Percentiles rank a stretch among this genome's conserved stretches.
phyloP scores from a whole-genome alignment of 1,140 invertebrate species.

The Conus ventricosus region DNA sequence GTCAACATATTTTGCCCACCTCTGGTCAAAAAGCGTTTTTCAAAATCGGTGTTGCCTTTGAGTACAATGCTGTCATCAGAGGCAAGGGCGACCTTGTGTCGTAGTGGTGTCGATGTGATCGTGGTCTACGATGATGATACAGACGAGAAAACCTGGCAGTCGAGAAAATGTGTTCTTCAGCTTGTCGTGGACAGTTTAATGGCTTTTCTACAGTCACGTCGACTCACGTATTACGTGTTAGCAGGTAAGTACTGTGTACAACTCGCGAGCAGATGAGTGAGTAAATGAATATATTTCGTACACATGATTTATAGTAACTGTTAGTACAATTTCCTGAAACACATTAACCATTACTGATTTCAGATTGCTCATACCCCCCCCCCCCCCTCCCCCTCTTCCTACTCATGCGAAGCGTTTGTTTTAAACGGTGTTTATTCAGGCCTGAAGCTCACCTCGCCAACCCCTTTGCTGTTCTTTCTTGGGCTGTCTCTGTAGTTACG shows the following conservation, averaged over 20 bases:
- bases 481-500: neutral
- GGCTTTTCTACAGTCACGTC: constrained; percentile 23
- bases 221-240: constrained; percentile 18
- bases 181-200: constrained; percentile 38
- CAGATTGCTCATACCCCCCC: neutral
- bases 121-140: constrained; percentile 39
- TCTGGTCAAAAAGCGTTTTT: constrained; percentile 39
- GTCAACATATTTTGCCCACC: constrained; percentile 45
- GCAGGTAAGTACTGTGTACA: constrained; percentile 28
- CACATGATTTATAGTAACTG: neutral
- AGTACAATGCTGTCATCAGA: constrained; percentile 35
- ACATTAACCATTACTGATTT: neutral
- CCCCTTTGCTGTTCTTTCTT: neutral
- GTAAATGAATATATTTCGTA: neutral
- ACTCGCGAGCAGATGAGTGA: no score
- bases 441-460: neutral
- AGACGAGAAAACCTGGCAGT: constrained; percentile 34
- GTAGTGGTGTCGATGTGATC: constrained; percentile 27
- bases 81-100: constrained; percentile 28
- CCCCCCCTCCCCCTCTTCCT: neutral
- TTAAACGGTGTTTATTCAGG: no score
- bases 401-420: no score
- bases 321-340: neutral
- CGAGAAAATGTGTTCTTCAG: constrained; percentile 30
- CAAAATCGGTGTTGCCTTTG: constrained; percentile 35